Percentiles rank a stretch among this genome's conserved stretches.
phyloP scores from a whole-genome alignment of 2,888 invertebrate species.

The Pachydiplax longipennis region DNA sequence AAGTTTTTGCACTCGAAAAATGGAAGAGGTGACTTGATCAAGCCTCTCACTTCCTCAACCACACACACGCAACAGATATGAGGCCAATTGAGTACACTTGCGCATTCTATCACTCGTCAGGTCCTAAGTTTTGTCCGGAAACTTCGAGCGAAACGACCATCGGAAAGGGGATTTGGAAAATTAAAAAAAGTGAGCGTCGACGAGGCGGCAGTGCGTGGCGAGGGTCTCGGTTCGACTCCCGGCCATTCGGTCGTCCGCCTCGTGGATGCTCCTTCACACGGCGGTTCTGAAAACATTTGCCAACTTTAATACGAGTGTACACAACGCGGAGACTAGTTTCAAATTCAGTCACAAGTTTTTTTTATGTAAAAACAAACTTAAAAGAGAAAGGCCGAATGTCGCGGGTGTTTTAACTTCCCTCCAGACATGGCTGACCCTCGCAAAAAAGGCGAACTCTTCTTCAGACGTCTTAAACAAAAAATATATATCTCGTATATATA shows the following conservation, averaged over 20 bases:
- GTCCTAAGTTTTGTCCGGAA: neutral
- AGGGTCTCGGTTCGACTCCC: neutral
- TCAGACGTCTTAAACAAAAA: conserved; percentile 9
- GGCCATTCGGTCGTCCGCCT: neutral
- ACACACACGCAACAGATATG: neutral
- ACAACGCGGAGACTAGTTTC: conserved; percentile 34
- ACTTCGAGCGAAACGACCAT: neutral
- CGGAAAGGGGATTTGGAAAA: neutral
- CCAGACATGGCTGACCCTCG: too few species aligned
- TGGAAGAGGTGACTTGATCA: neutral
- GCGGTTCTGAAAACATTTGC: neutral
- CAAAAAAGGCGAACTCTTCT: neutral
- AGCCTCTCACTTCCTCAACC: neutral
- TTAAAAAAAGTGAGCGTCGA: neutral
- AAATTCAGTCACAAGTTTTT: conserved; percentile 33
- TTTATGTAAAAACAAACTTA: neutral
- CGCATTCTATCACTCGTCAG: neutral
- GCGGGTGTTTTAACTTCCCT: too few species aligned
- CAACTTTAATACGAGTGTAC: neutral
- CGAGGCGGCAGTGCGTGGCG: neutral
- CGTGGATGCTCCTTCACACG: neutral
- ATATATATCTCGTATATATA: conserved; percentile 12
- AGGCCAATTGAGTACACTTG: neutral
- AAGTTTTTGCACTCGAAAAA: neutral
- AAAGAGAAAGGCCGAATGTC: neutral